A percentile compares a stretch with the other conserved stretches of the same genome.
Evolutionary conservation across 1,140 invertebrate genomes (phyloP).

Genomic region (Phenacoccus solenopsis): DNA sequence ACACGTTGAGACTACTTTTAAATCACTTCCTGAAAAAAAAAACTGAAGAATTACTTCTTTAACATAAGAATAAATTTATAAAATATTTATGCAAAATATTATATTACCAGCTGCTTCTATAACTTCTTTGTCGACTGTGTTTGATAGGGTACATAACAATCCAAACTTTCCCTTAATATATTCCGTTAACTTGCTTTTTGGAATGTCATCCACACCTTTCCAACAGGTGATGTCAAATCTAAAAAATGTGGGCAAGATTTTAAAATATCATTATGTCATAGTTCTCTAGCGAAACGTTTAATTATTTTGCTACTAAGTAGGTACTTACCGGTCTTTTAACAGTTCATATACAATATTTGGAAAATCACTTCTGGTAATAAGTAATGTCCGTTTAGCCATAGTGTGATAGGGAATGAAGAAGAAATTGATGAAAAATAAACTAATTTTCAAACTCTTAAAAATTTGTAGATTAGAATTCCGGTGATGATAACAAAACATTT

Average conservation of each 20-base stretch:
- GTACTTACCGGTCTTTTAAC: neutral
- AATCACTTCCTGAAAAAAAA: constrained; percentile 41
- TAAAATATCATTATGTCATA: neutral
- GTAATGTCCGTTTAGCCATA: neutral
- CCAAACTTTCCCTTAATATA: constrained; percentile 57
- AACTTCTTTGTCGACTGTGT: constrained; percentile 67
- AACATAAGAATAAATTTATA: neutral
- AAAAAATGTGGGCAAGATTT: neutral
- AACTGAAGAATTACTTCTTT: neutral
- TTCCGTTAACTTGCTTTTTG: constrained; percentile 52
- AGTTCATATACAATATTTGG: neutral
- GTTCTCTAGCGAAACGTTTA: no score
- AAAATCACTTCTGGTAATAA: neutral
- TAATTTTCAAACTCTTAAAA: no score
- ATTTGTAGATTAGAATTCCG: no score
- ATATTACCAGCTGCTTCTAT: constrained; percentile 43
- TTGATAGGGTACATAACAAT: constrained; percentile 60
- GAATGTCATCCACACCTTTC: constrained; percentile 35
- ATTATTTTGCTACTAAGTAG: no score
- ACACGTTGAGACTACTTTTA: constrained; percentile 80
- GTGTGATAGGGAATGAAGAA: neutral
- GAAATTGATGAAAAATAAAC: no score
- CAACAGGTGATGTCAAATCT: neutral
- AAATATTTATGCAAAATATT: neutral
- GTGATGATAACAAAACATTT: no score